Evolutionary conservation across 2,797 vertebrate species (phyloP), one percentile per base, ranked within the genome.

Genomic region (Tauraco hartlaubi): DNA sequence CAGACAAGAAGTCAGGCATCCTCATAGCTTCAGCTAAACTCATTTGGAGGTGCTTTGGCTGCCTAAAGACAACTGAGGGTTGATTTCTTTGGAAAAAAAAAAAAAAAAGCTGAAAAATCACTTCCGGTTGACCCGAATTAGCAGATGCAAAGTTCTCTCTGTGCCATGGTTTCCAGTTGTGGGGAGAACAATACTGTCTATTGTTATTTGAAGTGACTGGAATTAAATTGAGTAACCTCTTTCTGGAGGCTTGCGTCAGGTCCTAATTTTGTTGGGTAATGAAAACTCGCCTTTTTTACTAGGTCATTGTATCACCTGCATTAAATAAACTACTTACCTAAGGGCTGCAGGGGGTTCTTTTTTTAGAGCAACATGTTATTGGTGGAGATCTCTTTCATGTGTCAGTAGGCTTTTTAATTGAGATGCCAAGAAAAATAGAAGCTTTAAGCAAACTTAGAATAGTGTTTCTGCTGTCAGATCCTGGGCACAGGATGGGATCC

Each of bases 1-100:
- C 1, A 14, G n/a, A 58, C 0, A 0, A 55, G 76, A 74, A 80
- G 29, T 0, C 3, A 71, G 44, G 41, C n/a, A 51, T n/a, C 23
- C 59, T 79, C 28, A 6, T 20, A 43, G 33, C 64, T 85, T 69
- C 41, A 59, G 5, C 41, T 52, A 12, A 66, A 82, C 21, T 54
- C 12, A 31, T 49, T 5, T 85, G 52, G 64, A 29, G 9, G 31
- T 59, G 41, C 44, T 92, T 72, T 72, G 56, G 49, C 52, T 83
- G 72, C 49, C 79, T 80, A 37, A 76, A 90, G 33, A n/a, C 33
- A 63, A 9, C 15, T 0, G 2, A 55, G 4, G 17, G 11, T 63
- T 71, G 61, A 55, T 41, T 74, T 67, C 18, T 91, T 64, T 82
- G 51, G 51, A 35, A 35, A 35, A 35, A 35, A 35, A 68, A 68